Percentiles rank a stretch among this genome's conserved stretches.
phyloP scores from a whole-genome alignment of 2,797 vertebrate species.

The Protosalanx chinensis region DNA sequence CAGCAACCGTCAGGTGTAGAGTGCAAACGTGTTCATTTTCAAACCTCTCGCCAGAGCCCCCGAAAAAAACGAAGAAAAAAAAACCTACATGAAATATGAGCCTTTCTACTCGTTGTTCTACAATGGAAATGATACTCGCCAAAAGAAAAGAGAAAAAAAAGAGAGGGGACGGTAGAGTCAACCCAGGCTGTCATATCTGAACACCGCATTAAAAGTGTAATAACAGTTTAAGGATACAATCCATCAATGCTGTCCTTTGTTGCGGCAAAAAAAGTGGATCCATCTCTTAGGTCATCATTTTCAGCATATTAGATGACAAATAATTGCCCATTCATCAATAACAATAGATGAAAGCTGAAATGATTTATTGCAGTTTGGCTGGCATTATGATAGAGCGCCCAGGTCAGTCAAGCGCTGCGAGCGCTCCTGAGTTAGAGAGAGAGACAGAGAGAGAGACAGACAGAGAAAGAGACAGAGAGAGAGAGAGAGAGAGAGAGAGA shows the following conservation, averaged over 20 bases:
- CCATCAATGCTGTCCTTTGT: constrained; percentile 88
- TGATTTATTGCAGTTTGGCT: constrained; percentile 93
- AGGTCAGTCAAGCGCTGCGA: constrained; percentile 79
- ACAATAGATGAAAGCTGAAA: constrained; percentile 96
- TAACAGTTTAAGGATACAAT: constrained; percentile 98
- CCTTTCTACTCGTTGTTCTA: constrained; percentile 73
- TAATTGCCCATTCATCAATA: constrained; percentile 99
- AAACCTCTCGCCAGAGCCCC: constrained; percentile 70
- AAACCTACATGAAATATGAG: constrained; percentile 83
- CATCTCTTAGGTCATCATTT: constrained; percentile 93
- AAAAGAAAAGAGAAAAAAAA: constrained; percentile 1
- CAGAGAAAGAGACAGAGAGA: constrained; percentile 3
- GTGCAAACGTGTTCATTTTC: constrained; percentile 81
- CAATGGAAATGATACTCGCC: constrained; percentile 70
- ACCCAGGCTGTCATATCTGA: constrained; percentile 80
- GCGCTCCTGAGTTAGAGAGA: constrained; percentile 30
- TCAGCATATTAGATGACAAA: constrained; percentile 97
- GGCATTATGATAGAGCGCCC: constrained; percentile 78
- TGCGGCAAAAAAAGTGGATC: constrained; percentile 77
- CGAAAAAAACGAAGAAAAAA: background rate
- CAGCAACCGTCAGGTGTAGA: constrained; percentile 48
- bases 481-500: constrained; percentile 16
- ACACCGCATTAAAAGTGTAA: constrained; percentile 90
- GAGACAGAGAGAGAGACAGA: constrained; percentile 13
- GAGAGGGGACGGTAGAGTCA: constrained; percentile 65